Conservation (phyloP, 64 coral and sea anemone species). For the Stichodactyla helianthus region DNA sequence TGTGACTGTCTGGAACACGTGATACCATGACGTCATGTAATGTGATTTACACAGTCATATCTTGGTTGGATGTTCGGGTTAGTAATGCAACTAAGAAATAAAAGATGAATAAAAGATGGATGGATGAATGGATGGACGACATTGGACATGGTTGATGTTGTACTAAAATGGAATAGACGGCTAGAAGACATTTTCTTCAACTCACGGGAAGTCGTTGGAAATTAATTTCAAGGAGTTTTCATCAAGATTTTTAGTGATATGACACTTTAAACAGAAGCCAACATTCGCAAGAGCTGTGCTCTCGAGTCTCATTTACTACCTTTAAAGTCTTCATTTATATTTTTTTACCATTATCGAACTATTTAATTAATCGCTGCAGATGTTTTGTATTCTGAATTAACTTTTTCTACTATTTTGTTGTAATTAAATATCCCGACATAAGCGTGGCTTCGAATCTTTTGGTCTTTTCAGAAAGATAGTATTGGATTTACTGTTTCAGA, state of each 20-base stretch:
- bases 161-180: neutral
- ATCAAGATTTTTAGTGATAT: neutral
- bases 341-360: neutral
- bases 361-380: constrained; percentile 7
- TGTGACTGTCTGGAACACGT: neutral
- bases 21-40: neutral
- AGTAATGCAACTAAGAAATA: neutral
- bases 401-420: neutral
- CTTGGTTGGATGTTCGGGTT: neutral
- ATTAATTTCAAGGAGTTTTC: neutral
- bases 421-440: neutral
- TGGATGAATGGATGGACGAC: neutral
- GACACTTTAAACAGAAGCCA: neutral
- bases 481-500: too few species aligned
- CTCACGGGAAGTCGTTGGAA: neutral
- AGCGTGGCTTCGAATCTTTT: neutral
- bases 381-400: neutral
- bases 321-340: neutral
- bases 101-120: neutral
- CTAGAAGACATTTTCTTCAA: neutral
- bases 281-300: too few species aligned
- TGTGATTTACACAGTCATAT: neutral
- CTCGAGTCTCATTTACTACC: too few species aligned
- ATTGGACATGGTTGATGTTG: neutral
- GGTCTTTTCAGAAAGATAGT: too few species aligned